phyloP scores from a whole-genome alignment of 2,797 vertebrate species.

The Prionace glauca region DNA sequence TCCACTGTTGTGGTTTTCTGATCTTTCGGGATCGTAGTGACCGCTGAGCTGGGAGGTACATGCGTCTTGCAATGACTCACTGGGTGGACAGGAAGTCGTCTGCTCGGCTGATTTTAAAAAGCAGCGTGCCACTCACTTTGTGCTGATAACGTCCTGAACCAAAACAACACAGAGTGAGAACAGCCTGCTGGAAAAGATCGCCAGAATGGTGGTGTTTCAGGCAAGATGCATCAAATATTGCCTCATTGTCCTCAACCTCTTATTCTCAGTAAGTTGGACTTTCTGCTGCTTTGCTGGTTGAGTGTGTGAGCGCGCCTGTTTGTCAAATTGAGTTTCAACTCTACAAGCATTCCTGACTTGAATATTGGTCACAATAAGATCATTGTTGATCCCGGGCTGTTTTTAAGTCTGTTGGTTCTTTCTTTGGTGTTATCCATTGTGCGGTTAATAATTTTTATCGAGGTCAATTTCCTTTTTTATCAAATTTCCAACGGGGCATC shows the following conservation, averaged over 20 bases:
- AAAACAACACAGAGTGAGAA: not conserved
- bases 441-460: not conserved
- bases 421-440: too few species aligned
- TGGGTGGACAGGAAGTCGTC: not conserved
- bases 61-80: not conserved
- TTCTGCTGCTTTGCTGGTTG: not conserved
- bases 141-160: not conserved
- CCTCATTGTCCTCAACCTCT: not conserved
- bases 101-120: not conserved
- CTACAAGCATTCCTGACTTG: not conserved
- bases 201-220: not conserved
- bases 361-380: not conserved
- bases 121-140: not conserved
- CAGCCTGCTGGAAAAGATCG: not conserved
- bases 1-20: not conserved
- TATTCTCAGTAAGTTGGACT: not conserved
- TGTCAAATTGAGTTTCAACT: not conserved
- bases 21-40: too few species aligned
- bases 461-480: not conserved
- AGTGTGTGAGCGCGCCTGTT: not conserved
- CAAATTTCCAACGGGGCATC: not conserved
- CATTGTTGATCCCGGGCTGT: not conserved
- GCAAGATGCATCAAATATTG: conserved; percentile 12
- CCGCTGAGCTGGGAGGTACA: not conserved
- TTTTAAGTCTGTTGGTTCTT: not conserved